Percentiles rank a stretch among this genome's conserved stretches.
Conservation (phyloP, 2,113 vertebrate species). For the Aviceda subcristata region DNA sequence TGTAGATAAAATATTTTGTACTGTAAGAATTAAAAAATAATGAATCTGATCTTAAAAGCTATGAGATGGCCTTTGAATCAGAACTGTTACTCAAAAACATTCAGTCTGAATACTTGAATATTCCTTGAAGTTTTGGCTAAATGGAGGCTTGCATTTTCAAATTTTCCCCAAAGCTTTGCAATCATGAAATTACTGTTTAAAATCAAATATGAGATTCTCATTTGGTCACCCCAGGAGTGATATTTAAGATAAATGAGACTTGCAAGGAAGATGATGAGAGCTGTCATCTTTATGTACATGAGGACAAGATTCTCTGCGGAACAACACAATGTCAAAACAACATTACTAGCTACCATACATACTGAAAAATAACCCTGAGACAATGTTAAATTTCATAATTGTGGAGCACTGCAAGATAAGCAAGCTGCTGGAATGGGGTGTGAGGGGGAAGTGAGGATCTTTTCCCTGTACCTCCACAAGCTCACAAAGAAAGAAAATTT, state of each 20-base stretch:
- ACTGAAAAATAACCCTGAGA: background rate
- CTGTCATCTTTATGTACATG: background rate
- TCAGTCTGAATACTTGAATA: background rate
- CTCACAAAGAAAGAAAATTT: background rate
- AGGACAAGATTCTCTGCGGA: background rate
- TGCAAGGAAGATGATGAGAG: background rate
- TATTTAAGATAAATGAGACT: background rate
- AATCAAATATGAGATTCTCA: background rate
- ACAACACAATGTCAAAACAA: background rate
- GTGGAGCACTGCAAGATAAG: background rate
- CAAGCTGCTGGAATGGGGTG: background rate
- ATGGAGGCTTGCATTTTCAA: background rate
- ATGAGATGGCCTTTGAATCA: background rate
- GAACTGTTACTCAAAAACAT: background rate
- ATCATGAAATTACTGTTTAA: background rate
- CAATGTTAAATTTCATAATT: background rate
- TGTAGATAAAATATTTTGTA: background rate
- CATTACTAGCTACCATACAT: no score
- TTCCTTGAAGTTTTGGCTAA: background rate
- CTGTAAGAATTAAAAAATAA: background rate
- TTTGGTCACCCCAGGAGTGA: background rate
- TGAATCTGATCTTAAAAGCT: background rate
- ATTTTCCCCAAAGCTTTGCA: background rate
- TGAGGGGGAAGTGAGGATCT: background rate
- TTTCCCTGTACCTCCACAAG: background rate